These are phyloP conservation scores for Ptilorrhoa leucosticta DNA, from an alignment of 2,113 vertebrate species.

Conservation along the genomic window DNA sequence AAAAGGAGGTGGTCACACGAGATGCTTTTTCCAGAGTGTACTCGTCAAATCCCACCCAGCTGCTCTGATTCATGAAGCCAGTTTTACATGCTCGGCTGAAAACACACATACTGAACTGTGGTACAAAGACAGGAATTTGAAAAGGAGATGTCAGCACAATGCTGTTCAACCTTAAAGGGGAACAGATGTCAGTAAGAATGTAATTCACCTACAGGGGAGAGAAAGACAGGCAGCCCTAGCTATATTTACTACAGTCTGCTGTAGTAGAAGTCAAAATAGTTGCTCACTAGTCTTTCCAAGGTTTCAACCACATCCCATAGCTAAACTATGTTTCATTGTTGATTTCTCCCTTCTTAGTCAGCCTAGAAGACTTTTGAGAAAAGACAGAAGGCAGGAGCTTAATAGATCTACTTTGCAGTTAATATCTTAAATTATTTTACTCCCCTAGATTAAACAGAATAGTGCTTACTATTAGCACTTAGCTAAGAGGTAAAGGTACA, in stretches of 20 bases:
- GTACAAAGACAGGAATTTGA: background rate
- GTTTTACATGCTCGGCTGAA: background rate
- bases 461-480: background rate
- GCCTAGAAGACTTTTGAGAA: background rate
- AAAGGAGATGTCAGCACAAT: background rate
- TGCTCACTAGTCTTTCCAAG: background rate
- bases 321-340: background rate
- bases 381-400: background rate
- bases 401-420: background rate
- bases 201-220: background rate
- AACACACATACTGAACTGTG: background rate
- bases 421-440: background rate
- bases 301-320: background rate
- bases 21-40: slow-evolving; percentile 14
- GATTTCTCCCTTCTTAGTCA: background rate
- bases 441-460: background rate
- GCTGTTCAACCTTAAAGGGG: background rate
- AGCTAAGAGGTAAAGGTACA: background rate
- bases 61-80: slow-evolving; percentile 43
- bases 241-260: background rate
- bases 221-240: background rate
- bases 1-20: slow-evolving; percentile 39
- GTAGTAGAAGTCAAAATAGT: background rate
- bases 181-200: background rate
- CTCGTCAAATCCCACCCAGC: slow-evolving; percentile 34